Evolutionary conservation across 2,113 vertebrate genomes (phyloP).

Genomic region (Donacobius atricapilla): DNA sequence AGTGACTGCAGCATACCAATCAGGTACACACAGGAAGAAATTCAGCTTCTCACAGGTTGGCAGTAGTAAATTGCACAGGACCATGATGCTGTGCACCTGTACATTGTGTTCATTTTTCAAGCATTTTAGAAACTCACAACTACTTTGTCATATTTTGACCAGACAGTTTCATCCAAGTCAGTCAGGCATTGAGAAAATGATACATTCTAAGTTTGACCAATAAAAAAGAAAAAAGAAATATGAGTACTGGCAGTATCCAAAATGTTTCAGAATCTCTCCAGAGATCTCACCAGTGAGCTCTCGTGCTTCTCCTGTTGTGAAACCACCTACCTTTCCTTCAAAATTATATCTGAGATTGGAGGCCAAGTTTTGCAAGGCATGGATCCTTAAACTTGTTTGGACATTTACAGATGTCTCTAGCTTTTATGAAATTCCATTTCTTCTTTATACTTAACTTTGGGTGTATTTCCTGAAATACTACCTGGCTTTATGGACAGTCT

Average conservation of each 20-base stretch:
- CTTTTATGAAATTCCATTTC: background rate
- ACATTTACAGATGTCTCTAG: background rate
- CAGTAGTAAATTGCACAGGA: background rate
- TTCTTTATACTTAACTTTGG: background rate
- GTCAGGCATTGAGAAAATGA: background rate
- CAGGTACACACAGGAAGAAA: background rate
- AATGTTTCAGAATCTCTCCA: background rate
- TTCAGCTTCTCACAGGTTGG: background rate
- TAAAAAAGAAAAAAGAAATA: background rate
- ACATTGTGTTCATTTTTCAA: background rate
- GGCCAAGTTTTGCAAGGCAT: background rate
- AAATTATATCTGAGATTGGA: background rate
- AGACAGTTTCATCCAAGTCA: background rate
- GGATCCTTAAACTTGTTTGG: background rate
- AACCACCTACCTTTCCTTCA: background rate
- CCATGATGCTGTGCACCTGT: background rate
- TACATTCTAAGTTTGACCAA: background rate
- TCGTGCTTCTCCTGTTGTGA: background rate
- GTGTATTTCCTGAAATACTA: background rate
- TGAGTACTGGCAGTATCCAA: background rate
- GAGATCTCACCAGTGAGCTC: background rate
- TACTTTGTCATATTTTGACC: background rate
- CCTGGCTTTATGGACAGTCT: background rate
- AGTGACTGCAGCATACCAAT: background rate
- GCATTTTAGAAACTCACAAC: background rate